Evolutionary conservation across 2,113 vertebrate genomes (phyloP), one percentile per base, ranked within the genome.

Genomic region (Cranoglanis bouderius): DNA sequence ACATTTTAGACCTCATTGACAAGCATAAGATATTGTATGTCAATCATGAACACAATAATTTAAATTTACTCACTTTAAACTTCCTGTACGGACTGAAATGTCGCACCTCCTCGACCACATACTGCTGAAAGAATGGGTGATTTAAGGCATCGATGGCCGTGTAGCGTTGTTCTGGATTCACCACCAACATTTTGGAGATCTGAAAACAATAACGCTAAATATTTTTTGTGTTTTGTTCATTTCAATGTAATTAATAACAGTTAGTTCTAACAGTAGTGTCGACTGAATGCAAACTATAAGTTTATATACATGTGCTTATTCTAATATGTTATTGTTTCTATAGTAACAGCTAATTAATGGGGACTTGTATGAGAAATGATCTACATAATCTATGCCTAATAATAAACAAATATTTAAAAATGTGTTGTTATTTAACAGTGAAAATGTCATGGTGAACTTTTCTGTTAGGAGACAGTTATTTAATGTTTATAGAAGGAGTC

Each of bases 41-140:
- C 46, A 49, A 49, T 49, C 46, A 49, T 49, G 10, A 49, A 49
- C 9, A 49, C 10, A 49, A 49, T 49, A 49, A 49, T 49, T 65
- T 9, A n/a, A 49, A n/a, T n/a, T 5, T 24, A 55, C 91, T 92
- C 93, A 99, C 98, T 97, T 97, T 99, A 93, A 99, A 99, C 35
- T 96, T 97, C 51, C 96, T 96, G 93, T 96, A 96, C 0, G 98
- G 98, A 90, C 95, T 99, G 94, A 99, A 98, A 93, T 98, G 95
- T 8, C 98, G 96, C 16, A 99, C 97, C 93, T 99, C 98, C 63
- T 97, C 94, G 35, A 96, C 97, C 0, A 96, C 94, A 0, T 99
- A 99, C 92, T 99, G 97, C 92, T 99, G 98, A 94, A 99, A 99
- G 95, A 99, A 99, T 0, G 98, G 96, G 72, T 99, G 98, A 0